Percentiles rank a stretch among this genome's conserved stretches.
phyloP scores from a whole-genome alignment of 2,797 vertebrate species.

The Dicrostonyx torquatus region DNA sequence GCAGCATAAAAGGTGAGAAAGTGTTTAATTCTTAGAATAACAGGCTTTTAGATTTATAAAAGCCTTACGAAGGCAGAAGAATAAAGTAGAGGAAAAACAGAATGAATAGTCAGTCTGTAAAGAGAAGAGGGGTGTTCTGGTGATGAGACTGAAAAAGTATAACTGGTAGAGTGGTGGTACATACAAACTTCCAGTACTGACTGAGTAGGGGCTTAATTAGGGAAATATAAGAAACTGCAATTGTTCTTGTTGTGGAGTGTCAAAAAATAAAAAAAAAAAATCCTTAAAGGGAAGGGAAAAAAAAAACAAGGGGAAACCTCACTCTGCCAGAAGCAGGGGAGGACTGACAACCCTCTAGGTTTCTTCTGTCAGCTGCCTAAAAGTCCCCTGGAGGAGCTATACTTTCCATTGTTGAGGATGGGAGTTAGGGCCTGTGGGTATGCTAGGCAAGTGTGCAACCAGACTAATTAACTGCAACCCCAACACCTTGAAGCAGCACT shows the following conservation, averaged over 20 bases:
- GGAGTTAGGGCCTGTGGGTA: background rate
- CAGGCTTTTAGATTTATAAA: constrained; percentile 1
- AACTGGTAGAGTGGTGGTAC: too few species aligned
- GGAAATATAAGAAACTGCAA: background rate
- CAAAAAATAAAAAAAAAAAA: background rate
- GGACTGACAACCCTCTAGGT: background rate
- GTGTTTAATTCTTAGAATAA: background rate
- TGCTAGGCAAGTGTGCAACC: background rate
- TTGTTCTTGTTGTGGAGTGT: background rate
- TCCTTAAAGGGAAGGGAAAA: background rate
- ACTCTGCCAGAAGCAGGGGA: background rate
- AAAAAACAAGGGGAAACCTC: background rate
- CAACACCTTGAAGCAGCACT: background rate
- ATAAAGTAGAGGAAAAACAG: background rate
- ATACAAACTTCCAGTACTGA: background rate
- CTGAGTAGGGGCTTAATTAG: background rate
- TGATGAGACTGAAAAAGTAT: background rate
- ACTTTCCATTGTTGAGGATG: background rate
- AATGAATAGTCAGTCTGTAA: background rate
- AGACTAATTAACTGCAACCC: background rate
- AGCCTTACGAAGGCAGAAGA: background rate
- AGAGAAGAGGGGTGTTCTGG: background rate
- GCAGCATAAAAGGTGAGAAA: constrained; percentile 7
- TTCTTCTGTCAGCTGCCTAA: background rate
- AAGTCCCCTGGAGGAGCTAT: background rate